These are phyloP conservation scores for Phymatocera aterrima DNA, from an alignment of 2,888 invertebrate species.

Conservation along the genomic window DNA sequence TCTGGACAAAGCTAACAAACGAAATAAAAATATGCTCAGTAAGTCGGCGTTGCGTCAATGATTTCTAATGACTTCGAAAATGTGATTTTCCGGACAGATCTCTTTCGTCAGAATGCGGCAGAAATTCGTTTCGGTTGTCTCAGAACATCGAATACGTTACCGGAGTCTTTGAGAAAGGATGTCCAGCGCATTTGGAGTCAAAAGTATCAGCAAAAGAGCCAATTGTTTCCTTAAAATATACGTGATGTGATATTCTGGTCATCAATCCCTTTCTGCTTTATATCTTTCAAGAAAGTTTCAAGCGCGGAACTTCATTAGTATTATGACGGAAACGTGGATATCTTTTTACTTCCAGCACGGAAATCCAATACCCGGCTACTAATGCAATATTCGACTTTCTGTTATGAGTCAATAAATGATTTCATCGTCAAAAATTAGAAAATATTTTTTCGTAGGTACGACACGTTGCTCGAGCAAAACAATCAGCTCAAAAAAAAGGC, in stretches of 20 bases:
- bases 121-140: slow-evolving; percentile 56
- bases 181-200: slow-evolving; percentile 63
- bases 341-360: neutral
- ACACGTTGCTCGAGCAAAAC: slow-evolving; percentile 59
- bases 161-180: slow-evolving; percentile 57
- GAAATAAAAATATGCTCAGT: slow-evolving; percentile 65
- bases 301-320: no score
- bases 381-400: neutral
- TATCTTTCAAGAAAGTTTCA: neutral
- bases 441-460: slow-evolving; percentile 57
- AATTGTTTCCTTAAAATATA: neutral
- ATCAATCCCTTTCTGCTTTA: neutral
- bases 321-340: neutral
- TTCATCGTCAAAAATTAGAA: neutral
- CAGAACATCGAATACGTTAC: slow-evolving; percentile 51
- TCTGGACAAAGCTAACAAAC: slow-evolving; percentile 59
- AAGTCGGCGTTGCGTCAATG: slow-evolving; percentile 41
- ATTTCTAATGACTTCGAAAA: neutral
- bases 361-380: neutral
- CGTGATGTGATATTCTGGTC: neutral
- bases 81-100: slow-evolving; percentile 54
- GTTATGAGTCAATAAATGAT: neutral
- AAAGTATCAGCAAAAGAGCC: slow-evolving; percentile 54
- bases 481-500: slow-evolving; percentile 56
- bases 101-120: slow-evolving; percentile 63